Base-by-base conservation (phyloP, 2,888 invertebrate genomes). In the Deilephila porcellus region DNA sequence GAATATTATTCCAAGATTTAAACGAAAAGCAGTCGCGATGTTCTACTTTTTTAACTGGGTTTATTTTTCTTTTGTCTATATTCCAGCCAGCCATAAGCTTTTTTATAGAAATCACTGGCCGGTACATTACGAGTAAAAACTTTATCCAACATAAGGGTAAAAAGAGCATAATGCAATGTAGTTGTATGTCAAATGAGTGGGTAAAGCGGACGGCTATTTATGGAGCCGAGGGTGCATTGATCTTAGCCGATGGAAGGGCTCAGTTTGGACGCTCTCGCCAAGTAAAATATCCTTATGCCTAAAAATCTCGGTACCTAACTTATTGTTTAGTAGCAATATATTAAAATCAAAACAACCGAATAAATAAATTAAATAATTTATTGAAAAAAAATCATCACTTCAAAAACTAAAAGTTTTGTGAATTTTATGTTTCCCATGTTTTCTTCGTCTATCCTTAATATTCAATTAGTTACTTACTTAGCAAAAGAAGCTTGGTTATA, bases 201-300 rank as follows among this genome's bases (percentile, higher is more conserved):
- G 74, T 79, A 76, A 76, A 77, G 70, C 71, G 73, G 74, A 56
- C 72, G 74, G 85, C 85, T 90, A 91, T 91, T 89, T 90, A 86
- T 88, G 85, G 88, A 84, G 80, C 73, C 72, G 72, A 81, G 81
- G 85, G 91, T 90, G 87, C 92, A 88, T 87, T 91, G 91, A 88
- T 89, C 92, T 87, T 85, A 56, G 11, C 56, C 62, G 4, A 20
- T 67, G 53, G 63, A 63, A 73, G 72, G 37, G 37, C 59, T 67
- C 29, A 19, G 37, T 59, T 64, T 25, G 56, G 19, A 67, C 19
- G 29, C 34, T 34, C 11, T 45, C 67, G 67, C 29, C 5, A 56
- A 56, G 25, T 20, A 25, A 64, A 67, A 29, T 17, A 19, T n/a
- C 32, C 11, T 29, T 19, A 45, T 20, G 11, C 14, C 17, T 63